Percentiles rank a stretch among this genome's conserved stretches.
Conservation (phyloP, 2,113 vertebrate genomes). For the Bubalus kerabau region DNA sequence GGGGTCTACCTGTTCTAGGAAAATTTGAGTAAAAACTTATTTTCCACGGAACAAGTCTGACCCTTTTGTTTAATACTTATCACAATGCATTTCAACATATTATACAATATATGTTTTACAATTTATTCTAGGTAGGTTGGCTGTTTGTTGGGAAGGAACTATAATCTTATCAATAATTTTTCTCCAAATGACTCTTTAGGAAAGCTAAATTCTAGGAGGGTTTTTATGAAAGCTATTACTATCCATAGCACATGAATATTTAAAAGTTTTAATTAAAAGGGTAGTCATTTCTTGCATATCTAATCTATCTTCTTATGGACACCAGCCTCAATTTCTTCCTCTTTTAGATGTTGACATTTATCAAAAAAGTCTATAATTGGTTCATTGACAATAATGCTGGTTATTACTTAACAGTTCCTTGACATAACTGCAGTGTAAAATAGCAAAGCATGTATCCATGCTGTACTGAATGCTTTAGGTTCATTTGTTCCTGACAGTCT, state of each 20-base stretch:
- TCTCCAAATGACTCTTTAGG: not conserved
- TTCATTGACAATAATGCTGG: not conserved
- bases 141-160: not conserved
- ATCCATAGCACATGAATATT: not conserved
- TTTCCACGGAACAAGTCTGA: not conserved
- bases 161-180: not conserved
- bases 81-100: not conserved
- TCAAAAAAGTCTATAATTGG: not conserved
- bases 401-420: not conserved
- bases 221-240: not conserved
- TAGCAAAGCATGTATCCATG: not conserved
- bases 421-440: not conserved
- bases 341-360: not conserved
- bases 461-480: not conserved
- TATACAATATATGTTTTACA: not conserved
- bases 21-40: not conserved
- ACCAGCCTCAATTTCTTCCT: slow-evolving; percentile 1
- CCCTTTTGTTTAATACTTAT: not conserved
- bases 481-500: not conserved
- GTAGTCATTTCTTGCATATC: not conserved
- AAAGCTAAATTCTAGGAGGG: not conserved
- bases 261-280: not conserved
- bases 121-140: not conserved
- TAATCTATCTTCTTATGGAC: not conserved
- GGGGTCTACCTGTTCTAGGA: not conserved